A percentile compares a stretch with the other conserved stretches of the same genome.
These are phyloP conservation scores for Eucriotettix oculatus DNA, from an alignment of 2,888 invertebrate species.

Conservation along the genomic window DNA sequence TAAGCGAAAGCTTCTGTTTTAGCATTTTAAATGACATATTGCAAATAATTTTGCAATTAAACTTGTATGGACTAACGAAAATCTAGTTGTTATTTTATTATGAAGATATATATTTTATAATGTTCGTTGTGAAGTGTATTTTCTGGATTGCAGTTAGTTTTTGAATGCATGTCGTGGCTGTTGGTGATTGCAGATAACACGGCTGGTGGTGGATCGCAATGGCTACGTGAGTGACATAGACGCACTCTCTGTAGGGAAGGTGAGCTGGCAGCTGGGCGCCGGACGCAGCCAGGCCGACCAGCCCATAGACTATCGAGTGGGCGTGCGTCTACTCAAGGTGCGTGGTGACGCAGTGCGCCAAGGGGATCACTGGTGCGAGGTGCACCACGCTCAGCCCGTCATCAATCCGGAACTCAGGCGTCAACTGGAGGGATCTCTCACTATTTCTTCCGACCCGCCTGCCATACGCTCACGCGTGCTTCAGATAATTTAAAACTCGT, in stretches of 20 bases:
- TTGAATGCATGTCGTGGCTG: too few species aligned
- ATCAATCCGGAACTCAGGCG: not conserved
- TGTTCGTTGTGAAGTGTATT: too few species aligned
- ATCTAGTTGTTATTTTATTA: too few species aligned
- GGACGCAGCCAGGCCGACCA: not conserved
- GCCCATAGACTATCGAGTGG: not conserved
- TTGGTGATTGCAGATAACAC: not conserved
- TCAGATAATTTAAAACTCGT: not conserved
- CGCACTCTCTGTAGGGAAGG: not conserved
- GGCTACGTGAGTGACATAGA: not conserved
- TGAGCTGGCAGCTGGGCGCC: not conserved
- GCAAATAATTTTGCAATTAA: too few species aligned
- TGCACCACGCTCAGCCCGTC: not conserved
- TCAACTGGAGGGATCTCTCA: not conserved
- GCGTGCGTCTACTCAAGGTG: not conserved
- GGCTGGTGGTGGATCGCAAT: not conserved
- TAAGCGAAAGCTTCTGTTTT: too few species aligned
- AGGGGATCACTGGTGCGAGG: not conserved
- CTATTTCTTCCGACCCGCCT: not conserved
- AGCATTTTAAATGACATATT: too few species aligned
- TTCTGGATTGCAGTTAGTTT: too few species aligned
- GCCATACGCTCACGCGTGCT: not conserved
- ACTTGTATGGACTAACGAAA: too few species aligned
- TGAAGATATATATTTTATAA: too few species aligned
- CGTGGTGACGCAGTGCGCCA: not conserved